These are phyloP conservation scores for human (Homo sapiens) DNA, from an alignment of 2,113 vertebrate species.

Conservation along the genomic window GRCh38 chr7:127261501-127262000, in stretches of 20 bases:
- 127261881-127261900: background rate
- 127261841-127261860: background rate
- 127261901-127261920: background rate
- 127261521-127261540: background rate
- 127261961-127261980: background rate
- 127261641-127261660: background rate
- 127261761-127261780: background rate
- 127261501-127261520: background rate
- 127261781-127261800: background rate
- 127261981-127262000: background rate
- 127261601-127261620: background rate
- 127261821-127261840: background rate
- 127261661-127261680: background rate
- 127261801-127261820: background rate
- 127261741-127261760: background rate
- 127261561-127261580: constrained; percentile 13
- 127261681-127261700: background rate
- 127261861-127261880: background rate
- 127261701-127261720: background rate
- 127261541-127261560: background rate
- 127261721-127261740: background rate
- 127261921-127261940: background rate
- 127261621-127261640: background rate
- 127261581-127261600: background rate
- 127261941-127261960: background rate